phyloP scores from a whole-genome alignment of 2,797 vertebrate species.

The Rousettus madagascariensis region DNA sequence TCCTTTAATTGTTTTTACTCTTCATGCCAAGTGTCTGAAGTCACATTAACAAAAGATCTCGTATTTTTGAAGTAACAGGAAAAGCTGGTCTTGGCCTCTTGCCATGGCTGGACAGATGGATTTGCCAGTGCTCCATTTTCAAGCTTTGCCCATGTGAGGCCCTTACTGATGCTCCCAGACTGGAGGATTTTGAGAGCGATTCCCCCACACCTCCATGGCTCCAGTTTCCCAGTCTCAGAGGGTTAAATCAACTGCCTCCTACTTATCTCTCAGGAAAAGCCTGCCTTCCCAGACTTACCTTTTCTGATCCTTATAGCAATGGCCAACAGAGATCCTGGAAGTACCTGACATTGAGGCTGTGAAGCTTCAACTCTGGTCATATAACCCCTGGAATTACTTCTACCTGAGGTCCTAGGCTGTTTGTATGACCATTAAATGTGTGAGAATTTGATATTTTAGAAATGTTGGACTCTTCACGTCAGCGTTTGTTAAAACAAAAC shows the following conservation, averaged over 20 bases:
- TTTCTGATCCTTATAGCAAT: neutral
- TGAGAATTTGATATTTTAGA: neutral
- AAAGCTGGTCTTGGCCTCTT: neutral
- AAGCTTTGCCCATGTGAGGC: neutral
- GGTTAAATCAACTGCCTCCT: neutral
- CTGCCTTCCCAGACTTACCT: neutral
- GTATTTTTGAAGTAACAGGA: neutral
- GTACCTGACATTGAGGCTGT: neutral
- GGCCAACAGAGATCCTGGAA: too few relatives aligned
- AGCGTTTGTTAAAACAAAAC: neutral
- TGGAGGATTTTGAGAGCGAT: neutral
- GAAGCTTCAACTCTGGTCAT: neutral
- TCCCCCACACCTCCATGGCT: neutral
- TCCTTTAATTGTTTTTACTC: constrained; percentile 32
- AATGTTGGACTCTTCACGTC: neutral
- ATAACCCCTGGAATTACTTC: neutral
- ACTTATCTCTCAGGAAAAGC: neutral
- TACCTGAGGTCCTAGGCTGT: neutral
- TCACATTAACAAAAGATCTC: neutral
- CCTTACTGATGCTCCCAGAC: neutral
- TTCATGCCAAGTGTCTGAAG: neutral
- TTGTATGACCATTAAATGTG: neutral
- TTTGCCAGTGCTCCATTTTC: neutral
- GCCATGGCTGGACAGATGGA: neutral
- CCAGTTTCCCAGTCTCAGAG: neutral